phyloP scores from a whole-genome alignment of 2,888 invertebrate genomes.

The Drosophila putrida region DNA sequence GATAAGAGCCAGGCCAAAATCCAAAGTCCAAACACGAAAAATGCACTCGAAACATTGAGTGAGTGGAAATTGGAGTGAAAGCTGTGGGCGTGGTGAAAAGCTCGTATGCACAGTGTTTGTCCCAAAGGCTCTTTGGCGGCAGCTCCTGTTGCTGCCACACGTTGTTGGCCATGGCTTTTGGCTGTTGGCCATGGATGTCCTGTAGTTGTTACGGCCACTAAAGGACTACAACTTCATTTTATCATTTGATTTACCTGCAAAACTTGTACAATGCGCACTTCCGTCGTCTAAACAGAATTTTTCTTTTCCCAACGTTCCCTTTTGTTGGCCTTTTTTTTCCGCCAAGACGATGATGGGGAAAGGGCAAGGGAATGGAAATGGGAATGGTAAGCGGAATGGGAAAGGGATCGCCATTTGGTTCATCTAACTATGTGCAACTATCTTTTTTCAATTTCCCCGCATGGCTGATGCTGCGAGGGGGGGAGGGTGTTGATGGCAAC shows the following conservation, averaged over 20 bases:
- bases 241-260: conserved; percentile 78
- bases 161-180: conserved; percentile 29
- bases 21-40: conserved; percentile 11
- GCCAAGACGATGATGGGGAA: not conserved
- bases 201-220: conserved; percentile 28
- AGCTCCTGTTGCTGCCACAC: conserved; percentile 26
- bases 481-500: conserved; percentile 9
- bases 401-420: conserved; percentile 48
- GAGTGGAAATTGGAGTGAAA: conserved; percentile 24
- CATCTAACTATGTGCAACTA: conserved; percentile 72
- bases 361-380: not conserved
- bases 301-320: conserved; percentile 33
- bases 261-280: conserved; percentile 75
- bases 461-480: conserved; percentile 44
- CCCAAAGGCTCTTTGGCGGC: conserved; percentile 58
- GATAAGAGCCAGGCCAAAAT: conserved; percentile 35
- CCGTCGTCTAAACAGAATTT: conserved; percentile 66
- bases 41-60: conserved; percentile 26
- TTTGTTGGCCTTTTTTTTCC: conserved; percentile 45
- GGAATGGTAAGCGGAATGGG: too few relatives aligned
- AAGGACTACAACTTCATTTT: conserved; percentile 70
- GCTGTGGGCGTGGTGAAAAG: conserved; percentile 58
- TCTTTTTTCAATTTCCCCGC: conserved; percentile 80
- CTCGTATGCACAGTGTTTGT: conserved; percentile 52
- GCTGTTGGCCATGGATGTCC: conserved; percentile 25